These are phyloP conservation scores for Mormoops blainvillei DNA, from an alignment of 2,113 vertebrate genomes.

Conservation along the genomic window DNA sequence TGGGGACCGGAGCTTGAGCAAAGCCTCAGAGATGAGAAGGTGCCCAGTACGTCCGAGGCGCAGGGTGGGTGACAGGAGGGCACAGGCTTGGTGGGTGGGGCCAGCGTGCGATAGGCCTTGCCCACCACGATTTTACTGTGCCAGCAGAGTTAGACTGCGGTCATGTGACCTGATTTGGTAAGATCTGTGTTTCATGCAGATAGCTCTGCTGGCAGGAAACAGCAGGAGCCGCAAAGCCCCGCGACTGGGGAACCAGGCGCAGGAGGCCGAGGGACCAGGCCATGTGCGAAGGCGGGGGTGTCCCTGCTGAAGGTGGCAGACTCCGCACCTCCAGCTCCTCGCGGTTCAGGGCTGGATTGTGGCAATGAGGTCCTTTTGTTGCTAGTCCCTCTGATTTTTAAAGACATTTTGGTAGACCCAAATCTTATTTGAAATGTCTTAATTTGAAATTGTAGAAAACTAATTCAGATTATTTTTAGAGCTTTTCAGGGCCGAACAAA, in stretches of 20 bases:
- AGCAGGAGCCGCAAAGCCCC: neutral
- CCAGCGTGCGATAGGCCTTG: neutral
- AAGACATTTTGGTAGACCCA: neutral
- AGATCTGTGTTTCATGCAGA: neutral
- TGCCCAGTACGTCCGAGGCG: accelerated
- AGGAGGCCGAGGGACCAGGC: neutral
- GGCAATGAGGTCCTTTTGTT: neutral
- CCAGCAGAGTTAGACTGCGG: neutral
- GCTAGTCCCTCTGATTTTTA: neutral
- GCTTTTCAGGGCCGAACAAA: neutral
- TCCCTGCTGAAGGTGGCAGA: neutral
- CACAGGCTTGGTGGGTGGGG: neutral
- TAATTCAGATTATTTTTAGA: neutral
- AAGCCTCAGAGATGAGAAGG: neutral
- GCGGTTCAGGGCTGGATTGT: accelerated
- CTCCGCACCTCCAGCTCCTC: neutral
- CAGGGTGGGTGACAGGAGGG: neutral
- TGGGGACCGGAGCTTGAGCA: neutral
- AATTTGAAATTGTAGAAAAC: neutral
- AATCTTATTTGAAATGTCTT: neutral
- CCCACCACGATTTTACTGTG: neutral
- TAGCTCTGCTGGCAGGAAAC: neutral
- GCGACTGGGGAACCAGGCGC: neutral
- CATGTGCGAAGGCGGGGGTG: neutral
- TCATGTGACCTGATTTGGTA: neutral